These are phyloP conservation scores for Enteromius viviparus DNA, from an alignment of 2,797 vertebrate genomes.

Conservation along the genomic window DNA sequence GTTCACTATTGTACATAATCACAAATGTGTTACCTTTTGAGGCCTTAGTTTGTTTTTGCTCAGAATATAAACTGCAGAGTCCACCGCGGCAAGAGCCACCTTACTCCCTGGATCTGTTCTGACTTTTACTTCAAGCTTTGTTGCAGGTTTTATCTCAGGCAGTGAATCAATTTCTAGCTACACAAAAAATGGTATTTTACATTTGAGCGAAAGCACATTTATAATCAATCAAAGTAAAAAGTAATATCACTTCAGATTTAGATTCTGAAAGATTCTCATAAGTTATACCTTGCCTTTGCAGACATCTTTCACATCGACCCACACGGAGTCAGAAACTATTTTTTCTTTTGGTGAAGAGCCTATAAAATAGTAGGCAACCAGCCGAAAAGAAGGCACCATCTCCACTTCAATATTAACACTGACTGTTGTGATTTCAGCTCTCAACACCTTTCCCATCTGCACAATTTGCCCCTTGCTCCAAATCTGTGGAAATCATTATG, in stretches of 20 bases:
- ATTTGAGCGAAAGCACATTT: background rate
- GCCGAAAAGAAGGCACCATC: slow-evolving; percentile 72
- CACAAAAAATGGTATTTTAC: slow-evolving; percentile 28
- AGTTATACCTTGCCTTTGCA: slow-evolving; percentile 73
- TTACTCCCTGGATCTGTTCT: slow-evolving; percentile 60
- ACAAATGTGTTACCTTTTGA: slow-evolving; percentile 65
- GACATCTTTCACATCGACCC: slow-evolving; percentile 71
- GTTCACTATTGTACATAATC: background rate
- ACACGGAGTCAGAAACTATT: slow-evolving; percentile 71
- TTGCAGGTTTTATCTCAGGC: slow-evolving; percentile 62
- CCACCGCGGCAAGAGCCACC: slow-evolving; percentile 71
- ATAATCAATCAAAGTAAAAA: background rate
- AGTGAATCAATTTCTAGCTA: slow-evolving; percentile 72
- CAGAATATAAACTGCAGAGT: slow-evolving; percentile 74
- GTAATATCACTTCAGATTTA: background rate
- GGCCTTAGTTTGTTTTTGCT: slow-evolving; percentile 74
- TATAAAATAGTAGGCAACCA: slow-evolving; percentile 73
- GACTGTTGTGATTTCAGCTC: slow-evolving; percentile 62
- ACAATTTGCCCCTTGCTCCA: slow-evolving; percentile 68
- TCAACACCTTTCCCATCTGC: slow-evolving; percentile 57
- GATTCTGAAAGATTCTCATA: background rate
- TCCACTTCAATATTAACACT: slow-evolving; percentile 62
- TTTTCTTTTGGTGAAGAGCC: background rate
- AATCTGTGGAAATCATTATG: slow-evolving; percentile 59
- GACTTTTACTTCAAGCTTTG: slow-evolving; percentile 59